A percentile compares a stretch with the other conserved stretches of the same genome.
phyloP scores from a whole-genome alignment of 2,113 vertebrate species.

The Ginglymostoma cirratum region DNA sequence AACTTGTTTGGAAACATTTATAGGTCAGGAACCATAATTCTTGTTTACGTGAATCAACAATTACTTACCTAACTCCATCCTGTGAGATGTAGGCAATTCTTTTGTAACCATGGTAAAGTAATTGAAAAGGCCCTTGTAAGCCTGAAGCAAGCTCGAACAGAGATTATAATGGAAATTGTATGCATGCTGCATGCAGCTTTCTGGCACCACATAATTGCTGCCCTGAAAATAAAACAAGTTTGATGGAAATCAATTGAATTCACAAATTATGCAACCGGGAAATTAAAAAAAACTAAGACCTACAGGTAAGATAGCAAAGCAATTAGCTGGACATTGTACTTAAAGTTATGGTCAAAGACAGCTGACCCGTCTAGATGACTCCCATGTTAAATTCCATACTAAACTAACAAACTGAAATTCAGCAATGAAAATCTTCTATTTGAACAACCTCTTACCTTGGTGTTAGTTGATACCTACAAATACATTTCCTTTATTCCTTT shows the following conservation, averaged over 20 bases:
- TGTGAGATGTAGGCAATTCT: constrained; percentile 81
- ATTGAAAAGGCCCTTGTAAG: constrained; percentile 87
- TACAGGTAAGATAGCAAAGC: not conserved
- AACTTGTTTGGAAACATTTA: not conserved
- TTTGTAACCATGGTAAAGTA: constrained; percentile 80
- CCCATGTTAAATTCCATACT: not conserved
- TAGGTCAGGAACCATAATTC: not conserved
- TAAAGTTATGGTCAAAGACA: not conserved
- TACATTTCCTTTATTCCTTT: not conserved
- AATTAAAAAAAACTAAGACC: not conserved
- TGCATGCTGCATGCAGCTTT: constrained; percentile 86
- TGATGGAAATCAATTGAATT: not conserved
- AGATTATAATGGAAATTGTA: constrained; percentile 83
- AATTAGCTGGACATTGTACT: too few species aligned
- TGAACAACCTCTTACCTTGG: not conserved
- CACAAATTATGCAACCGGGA: not conserved
- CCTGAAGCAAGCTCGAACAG: constrained; percentile 79
- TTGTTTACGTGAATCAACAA: not conserved
- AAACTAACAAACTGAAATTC: not conserved
- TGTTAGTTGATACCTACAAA: not conserved
- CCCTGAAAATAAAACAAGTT: constrained; percentile 62
- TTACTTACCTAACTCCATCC: constrained; percentile 84
- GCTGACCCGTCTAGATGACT: too few species aligned
- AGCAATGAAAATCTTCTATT: not conserved
- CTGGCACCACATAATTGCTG: constrained; percentile 80